Percentiles rank a stretch among this genome's conserved stretches.
phyloP scores from a whole-genome alignment of 2,113 vertebrate genomes.

The Psittacus erithacus region DNA sequence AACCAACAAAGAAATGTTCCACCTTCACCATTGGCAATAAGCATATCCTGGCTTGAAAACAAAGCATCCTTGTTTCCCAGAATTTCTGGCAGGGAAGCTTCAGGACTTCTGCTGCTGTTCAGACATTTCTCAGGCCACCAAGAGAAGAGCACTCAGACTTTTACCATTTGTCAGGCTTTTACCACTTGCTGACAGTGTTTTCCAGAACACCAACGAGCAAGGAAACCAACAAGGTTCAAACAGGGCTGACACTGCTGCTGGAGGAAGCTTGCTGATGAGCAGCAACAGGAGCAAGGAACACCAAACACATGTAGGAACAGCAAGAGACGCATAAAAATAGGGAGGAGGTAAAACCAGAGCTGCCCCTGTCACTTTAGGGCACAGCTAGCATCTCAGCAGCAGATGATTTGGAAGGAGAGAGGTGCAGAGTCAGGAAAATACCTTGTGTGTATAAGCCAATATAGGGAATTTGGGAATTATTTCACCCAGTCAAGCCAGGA shows the following conservation, averaged over 20 bases:
- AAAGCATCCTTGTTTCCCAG: neutral
- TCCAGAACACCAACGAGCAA: neutral
- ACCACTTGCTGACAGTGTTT: neutral
- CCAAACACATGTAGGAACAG: fast-evolving
- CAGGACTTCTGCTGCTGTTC: neutral
- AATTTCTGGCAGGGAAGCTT: neutral
- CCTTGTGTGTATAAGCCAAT: neutral
- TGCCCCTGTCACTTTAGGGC: neutral
- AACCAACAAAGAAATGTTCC: neutral
- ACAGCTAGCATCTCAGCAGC: neutral
- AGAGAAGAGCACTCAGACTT: fast-evolving
- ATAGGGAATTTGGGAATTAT: neutral
- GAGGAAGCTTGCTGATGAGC: neutral
- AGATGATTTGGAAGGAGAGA: neutral
- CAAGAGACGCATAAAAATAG: fast-evolving
- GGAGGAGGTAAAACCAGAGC: neutral
- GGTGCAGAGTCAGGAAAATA: neutral
- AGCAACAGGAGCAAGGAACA: neutral
- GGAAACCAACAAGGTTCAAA: fast-evolving
- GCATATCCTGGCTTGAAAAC: neutral
- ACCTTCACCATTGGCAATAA: neutral
- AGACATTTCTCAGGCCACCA: neutral
- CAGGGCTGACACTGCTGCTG: neutral
- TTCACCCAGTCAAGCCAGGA: neutral
- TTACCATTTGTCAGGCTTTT: neutral